Base-by-base conservation (phyloP, 2,888 invertebrate species). In the Phragmatobia fuliginosa region DNA sequence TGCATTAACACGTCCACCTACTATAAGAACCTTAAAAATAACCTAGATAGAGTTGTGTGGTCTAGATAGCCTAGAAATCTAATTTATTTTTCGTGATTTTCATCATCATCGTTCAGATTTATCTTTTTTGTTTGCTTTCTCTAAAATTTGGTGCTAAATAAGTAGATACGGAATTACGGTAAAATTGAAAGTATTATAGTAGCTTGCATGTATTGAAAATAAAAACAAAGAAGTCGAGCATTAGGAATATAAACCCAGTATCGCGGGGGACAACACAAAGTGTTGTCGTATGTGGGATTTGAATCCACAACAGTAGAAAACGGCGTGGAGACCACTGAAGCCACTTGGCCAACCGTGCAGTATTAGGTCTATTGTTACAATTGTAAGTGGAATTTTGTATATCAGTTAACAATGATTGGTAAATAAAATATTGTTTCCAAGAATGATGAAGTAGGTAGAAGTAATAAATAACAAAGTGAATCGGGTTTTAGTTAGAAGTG, bases 61-160 rank as follows among this genome's bases (percentile, higher is more conserved):
- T 68, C 61, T 33, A 60, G n/a, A 65, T 73, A 25, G 41, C 33
- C 68, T 36, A 71, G 58, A 62, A 70, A 78, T 76, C 73, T 72
- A 67, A 59, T 67, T 80, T 68, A 21, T 28, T 18, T 60, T 33
- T 67, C 65, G 69, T 60, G 33, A 61, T 62, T 69, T 67, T 36
- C 25, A 62, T 62, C 41, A 73, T 70, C 67, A 70, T 65, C 72
- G 61, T 68, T 65, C 64, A 63, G 41, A 45, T 49, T 72, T 72
- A 70, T 72, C 68, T 67, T 74, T 71, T 71, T 56, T 71, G 70
- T 76, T 71, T 63, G 64, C 58, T 60, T 71, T 58, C 61, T 69
- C 61, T 21, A 66, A 28, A 41, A 61, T 62, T 8, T 58, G 32
- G 49, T 36, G 25, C 31, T 45, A 31, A 61, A 33, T 62, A 52